phyloP scores from a whole-genome alignment of 2,888 invertebrate species.

The Griposia aprilina region DNA sequence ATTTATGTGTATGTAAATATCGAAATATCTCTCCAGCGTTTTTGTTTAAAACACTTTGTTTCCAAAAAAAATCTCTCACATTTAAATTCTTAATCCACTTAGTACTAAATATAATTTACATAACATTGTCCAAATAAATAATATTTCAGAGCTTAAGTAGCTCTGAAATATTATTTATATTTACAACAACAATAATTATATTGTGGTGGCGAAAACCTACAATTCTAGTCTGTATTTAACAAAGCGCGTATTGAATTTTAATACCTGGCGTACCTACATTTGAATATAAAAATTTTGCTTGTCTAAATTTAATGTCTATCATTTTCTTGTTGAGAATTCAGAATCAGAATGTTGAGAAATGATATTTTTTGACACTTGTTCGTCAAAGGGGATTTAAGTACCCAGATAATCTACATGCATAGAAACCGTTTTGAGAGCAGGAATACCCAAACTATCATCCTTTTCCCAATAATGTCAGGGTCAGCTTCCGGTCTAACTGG shows the following conservation, averaged over 20 bases:
- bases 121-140: constrained; percentile 34
- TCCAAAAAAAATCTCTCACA: not conserved
- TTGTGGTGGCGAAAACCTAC: constrained; percentile 21
- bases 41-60: not conserved
- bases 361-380: not conserved
- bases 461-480: not conserved
- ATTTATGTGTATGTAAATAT: not conserved
- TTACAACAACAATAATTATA: constrained; percentile 26
- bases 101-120: constrained; percentile 13
- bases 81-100: constrained; percentile 32
- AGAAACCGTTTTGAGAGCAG: no score
- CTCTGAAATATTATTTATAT: no score
- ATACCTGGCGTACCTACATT: constrained; percentile 23
- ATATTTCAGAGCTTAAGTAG: constrained; percentile 13
- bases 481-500: not conserved
- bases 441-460: not conserved
- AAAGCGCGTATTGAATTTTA: constrained; percentile 39
- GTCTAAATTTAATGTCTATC: constrained; percentile 5
- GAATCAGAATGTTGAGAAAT: not conserved
- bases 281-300: constrained; percentile 12
- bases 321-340: not conserved
- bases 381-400: no score
- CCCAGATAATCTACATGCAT: no score
- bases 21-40: not conserved
- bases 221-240: constrained; percentile 26